Evolutionary conservation across 2,888 invertebrate species (phyloP), one percentile per base, ranked within the genome.

Genomic region (Ischnus inquisitorius): DNA sequence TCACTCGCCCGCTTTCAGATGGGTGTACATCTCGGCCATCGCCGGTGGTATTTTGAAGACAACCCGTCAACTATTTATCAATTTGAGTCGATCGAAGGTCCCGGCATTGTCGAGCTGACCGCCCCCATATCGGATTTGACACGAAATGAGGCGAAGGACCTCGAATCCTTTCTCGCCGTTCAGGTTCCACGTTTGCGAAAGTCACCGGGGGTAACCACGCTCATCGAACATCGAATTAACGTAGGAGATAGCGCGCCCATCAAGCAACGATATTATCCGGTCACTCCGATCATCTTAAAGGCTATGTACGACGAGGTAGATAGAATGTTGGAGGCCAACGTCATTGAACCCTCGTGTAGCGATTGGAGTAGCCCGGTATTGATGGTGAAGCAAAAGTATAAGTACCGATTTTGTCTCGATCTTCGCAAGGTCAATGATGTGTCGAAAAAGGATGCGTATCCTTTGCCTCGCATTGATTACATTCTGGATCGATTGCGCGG

Each of bases 281-380:
- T 83, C 0, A 83, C 78, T 3, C 85, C 86, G 2, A 64, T 46
- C 16, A 65, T 62, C 69, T 74, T 48, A 25, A n/a, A n/a, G n/a
- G 60, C 74, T 0, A 84, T 85, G 10, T 41, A 88, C 51, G 43
- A n/a, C 0, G 91, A 90, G 76, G 84, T 91, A 1, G 89, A 91
- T 46, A 67, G 88, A 3, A 92, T 92, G 91, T 34, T 92, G 0
- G 71, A 46, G 3, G 48, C 84, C n/a, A n/a, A n/a, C n/a, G n/a
- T n/a, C n/a, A n/a, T n/a, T n/a, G n/a, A n/a, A n/a, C n/a, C n/a
- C n/a, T n/a, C n/a, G n/a, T n/a, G n/a, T n/a, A n/a, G n/a, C n/a
- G n/a, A n/a, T n/a, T n/a, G n/a, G n/a, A n/a, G n/a, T n/a, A n/a
- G n/a, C n/a, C n/a, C n/a, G n/a, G n/a, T n/a, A n/a, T n/a, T n/a